These are phyloP conservation scores for Phymastichus coffea DNA, from an alignment of 1,140 invertebrate species.

Conservation along the genomic window DNA sequence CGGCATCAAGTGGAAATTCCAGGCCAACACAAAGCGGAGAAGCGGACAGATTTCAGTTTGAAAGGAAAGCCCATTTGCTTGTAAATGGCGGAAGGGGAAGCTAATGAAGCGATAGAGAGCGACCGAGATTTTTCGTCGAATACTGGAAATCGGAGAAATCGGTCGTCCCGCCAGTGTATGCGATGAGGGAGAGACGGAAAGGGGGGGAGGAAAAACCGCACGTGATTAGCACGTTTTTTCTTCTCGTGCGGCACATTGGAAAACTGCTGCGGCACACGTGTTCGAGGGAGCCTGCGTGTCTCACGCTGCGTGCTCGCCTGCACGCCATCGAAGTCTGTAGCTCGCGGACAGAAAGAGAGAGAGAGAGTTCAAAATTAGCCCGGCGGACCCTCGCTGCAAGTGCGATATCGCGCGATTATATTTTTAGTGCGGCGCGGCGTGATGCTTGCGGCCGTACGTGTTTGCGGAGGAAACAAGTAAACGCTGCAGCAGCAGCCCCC, in stretches of 20 bases:
- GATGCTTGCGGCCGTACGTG: conserved; percentile 15
- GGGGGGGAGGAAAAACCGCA: no score
- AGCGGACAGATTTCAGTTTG: no score
- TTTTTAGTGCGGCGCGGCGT: conserved; percentile 18
- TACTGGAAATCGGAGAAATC: no score
- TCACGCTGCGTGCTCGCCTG: background rate
- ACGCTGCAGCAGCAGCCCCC: background rate
- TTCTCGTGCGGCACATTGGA: no score
- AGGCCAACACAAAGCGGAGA: no score
- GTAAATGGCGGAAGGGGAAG: no score
- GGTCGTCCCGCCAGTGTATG: no score
- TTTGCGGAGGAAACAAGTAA: conserved; percentile 21
- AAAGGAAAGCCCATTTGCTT: no score
- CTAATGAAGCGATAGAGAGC: no score
- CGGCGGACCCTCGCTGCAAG: background rate
- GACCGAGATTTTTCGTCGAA: no score
- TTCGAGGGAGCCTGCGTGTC: conserved; percentile 14
- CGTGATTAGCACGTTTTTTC: no score
- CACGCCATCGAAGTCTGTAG: conserved; percentile 2
- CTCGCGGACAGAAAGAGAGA: background rate
- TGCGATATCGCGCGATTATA: conserved; percentile 13
- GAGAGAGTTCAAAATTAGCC: conserved; percentile 18
- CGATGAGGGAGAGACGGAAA: background rate
- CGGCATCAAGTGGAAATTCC: no score
- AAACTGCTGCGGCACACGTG: conserved; percentile 18